Base-by-base conservation (phyloP, 2,888 invertebrate genomes). In the Argyra leucocephala region DNA sequence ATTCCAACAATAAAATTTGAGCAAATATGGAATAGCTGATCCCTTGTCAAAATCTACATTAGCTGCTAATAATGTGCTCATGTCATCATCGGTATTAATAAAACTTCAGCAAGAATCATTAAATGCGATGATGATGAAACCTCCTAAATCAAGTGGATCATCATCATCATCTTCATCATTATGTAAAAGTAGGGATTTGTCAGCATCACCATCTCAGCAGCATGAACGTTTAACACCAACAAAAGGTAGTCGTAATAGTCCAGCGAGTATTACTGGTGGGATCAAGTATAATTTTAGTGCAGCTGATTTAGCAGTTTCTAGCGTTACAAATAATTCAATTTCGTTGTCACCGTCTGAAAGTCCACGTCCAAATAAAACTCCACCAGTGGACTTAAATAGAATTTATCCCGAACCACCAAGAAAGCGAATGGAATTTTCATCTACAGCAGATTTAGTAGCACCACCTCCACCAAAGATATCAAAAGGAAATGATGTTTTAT, bases 31-130 rank as follows among this genome's bases (percentile, higher is more conserved):
- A 6, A 85, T 88, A 70, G 87, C 89, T 0, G 91, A 91, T 77
- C 88, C 90, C 0, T 83, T 91, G 81, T 86, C 89, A 0, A 88
- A 89, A 73, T 85, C 88, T 15, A 88, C 88, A 31, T 79, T 90
- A 69, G 86, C 88, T 10, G 88, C 90, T 1, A 88, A 88, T 72
- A 91, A 90, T 74, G 88, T 91, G 83, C 91, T 90, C 70, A 82
- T 91, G 71, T 85, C 89, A 9, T 89, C 89, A 22, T 87, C 88
- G 48, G 75, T 78, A 22, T 76, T 88, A 67, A 82, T 89, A 69
- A 89, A 89, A 80, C 86, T 89, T 82, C 88, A 88, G 69, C 81
- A 76, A 69, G 80, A 80, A 67, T 80, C 80, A 0, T 71, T 80
- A 2, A 79, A 78, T 65, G 79, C 80, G 48, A 80, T 84, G 66